Conservation (phyloP, 1,140 invertebrate genomes). For the Popillia japonica region DNA sequence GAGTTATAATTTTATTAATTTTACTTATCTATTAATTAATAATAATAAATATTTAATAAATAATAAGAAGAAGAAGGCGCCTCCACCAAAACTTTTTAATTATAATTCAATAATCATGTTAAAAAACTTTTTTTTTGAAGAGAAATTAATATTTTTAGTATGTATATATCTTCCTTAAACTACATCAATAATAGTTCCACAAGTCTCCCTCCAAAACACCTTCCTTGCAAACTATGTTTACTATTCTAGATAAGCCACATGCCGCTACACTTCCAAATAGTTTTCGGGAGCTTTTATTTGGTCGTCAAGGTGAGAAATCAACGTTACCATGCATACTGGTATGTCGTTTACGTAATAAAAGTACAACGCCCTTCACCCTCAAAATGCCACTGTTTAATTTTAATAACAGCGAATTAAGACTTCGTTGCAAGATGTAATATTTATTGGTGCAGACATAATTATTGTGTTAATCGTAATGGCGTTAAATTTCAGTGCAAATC, state of each 20-base stretch:
- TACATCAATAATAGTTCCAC: neutral
- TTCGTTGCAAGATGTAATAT: neutral
- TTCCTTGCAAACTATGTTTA: neutral
- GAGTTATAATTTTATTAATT: neutral
- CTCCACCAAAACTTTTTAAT: too few relatives aligned
- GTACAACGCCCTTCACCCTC: slow-evolving; percentile 13
- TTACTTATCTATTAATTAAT: neutral
- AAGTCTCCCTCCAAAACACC: neutral
- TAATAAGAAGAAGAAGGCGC: too few relatives aligned
- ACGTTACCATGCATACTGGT: slow-evolving; percentile 17
- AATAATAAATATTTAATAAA: too few relatives aligned
- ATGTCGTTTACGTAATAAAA: slow-evolving; percentile 22
- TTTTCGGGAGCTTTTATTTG: neutral
- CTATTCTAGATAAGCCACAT: neutral
- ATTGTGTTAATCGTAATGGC: slow-evolving; percentile 39
- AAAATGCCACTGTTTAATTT: neutral
- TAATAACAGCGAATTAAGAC: neutral
- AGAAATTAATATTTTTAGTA: too few relatives aligned
- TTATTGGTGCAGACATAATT: neutral
- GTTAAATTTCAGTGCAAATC: slow-evolving; percentile 47
- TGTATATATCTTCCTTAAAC: too few relatives aligned
- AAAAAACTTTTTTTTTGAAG: too few relatives aligned
- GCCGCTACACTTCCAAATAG: neutral
- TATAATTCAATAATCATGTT: too few relatives aligned
- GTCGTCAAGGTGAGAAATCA: slow-evolving; percentile 36